A percentile compares a stretch with the other conserved stretches of the same genome.
Conservation (phyloP, 1,140 invertebrate species). For the Calliopsis andreniformis region DNA sequence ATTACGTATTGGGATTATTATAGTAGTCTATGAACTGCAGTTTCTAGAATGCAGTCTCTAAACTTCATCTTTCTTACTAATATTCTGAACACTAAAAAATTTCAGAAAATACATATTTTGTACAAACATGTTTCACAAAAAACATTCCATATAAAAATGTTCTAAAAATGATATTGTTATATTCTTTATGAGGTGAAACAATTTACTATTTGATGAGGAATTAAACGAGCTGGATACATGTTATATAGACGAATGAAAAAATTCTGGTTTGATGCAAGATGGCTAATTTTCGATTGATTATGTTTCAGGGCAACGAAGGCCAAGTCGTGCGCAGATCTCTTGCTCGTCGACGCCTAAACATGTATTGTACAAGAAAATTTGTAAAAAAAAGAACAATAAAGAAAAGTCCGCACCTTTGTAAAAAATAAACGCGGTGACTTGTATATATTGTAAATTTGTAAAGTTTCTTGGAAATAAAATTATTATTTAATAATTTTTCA, state of each 20-base stretch:
- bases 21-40: too few relatives aligned
- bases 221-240: background rate
- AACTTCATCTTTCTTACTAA: too few relatives aligned
- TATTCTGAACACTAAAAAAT: too few relatives aligned
- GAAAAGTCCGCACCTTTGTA: conserved; percentile 28
- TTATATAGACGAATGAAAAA: background rate
- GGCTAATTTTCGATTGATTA: conserved; percentile 26
- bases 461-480: conserved; percentile 64
- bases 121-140: background rate
- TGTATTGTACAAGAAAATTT: conserved; percentile 41
- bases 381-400: conserved; percentile 6
- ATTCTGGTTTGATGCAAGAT: background rate
- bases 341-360: conserved; percentile 74
- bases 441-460: conserved; percentile 79
- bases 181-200: too few relatives aligned
- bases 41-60: too few relatives aligned
- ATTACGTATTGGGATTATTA: too few relatives aligned
- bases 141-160: background rate
- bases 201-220: too few relatives aligned
- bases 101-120: too few relatives aligned
- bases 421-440: conserved; percentile 57
- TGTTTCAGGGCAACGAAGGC: conserved; percentile 80
- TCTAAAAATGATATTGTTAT: background rate
- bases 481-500: conserved; percentile 66
- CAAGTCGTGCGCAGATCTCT: conserved; percentile 81